Percentiles rank a stretch among this genome's conserved stretches.
Evolutionary conservation across 2,797 vertebrate genomes (phyloP).

Genomic region (Chromobotia macracanthus): DNA sequence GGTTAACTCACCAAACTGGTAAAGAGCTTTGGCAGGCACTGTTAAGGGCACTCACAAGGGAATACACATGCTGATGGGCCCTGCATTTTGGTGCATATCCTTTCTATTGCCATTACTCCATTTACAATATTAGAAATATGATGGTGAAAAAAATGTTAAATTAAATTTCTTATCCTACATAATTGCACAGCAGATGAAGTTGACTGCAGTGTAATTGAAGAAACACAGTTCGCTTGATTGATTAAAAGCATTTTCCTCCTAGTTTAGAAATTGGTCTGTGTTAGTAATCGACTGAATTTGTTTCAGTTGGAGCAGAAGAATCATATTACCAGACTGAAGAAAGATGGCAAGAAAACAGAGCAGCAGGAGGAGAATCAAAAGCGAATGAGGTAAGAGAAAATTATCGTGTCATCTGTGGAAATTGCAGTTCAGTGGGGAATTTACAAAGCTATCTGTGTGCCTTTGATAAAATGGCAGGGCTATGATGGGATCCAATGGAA

Average conservation of each 20-base stretch:
- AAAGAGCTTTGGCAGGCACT: slow-evolving; percentile 65
- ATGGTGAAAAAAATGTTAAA: neutral
- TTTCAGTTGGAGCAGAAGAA: slow-evolving; percentile 69
- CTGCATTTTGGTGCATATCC: slow-evolving; percentile 36
- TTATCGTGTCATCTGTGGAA: slow-evolving; percentile 44
- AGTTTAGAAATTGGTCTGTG: neutral
- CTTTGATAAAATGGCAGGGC: slow-evolving; percentile 42
- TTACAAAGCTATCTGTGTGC: slow-evolving; percentile 49
- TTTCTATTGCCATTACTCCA: no score
- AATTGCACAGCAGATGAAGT: neutral
- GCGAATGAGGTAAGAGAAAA: slow-evolving; percentile 65
- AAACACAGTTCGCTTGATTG: neutral
- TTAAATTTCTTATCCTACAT: neutral
- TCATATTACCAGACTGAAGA: slow-evolving; percentile 73
- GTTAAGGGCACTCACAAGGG: slow-evolving; percentile 65
- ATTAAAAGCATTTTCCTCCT: neutral
- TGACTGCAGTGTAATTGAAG: neutral
- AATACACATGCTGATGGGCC: slow-evolving; percentile 62
- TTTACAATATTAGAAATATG: neutral
- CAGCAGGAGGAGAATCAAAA: slow-evolving; percentile 16
- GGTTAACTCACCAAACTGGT: slow-evolving; percentile 73
- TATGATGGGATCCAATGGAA: slow-evolving; percentile 47
- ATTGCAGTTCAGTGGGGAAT: slow-evolving; percentile 45
- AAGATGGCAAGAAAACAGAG: slow-evolving; percentile 65
- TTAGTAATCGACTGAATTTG: slow-evolving; percentile 27